phyloP scores from a whole-genome alignment of 2,888 invertebrate genomes.

The Hydroisotoma schaefferi region DNA sequence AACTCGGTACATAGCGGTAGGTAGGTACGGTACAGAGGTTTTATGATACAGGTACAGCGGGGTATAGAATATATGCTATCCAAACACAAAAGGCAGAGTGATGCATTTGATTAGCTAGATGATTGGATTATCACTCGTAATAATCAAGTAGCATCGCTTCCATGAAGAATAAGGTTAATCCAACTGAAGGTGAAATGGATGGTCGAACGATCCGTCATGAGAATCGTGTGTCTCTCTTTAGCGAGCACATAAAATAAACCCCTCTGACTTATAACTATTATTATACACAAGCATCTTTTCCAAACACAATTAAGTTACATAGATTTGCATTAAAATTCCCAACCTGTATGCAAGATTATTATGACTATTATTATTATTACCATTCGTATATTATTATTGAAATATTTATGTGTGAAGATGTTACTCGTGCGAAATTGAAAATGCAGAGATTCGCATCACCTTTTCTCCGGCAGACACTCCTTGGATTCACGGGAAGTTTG shows the following conservation, averaged over 20 bases:
- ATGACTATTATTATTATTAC: too few relatives aligned
- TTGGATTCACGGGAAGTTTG: conserved; percentile 11
- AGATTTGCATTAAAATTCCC: too few relatives aligned
- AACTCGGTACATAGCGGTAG: too few relatives aligned
- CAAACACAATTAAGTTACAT: too few relatives aligned
- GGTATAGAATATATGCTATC: too few relatives aligned
- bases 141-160: conserved; percentile 27
- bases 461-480: neutral
- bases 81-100: conserved; percentile 3
- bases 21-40: too few relatives aligned
- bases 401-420: neutral
- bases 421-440: conserved; percentile 15
- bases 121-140: conserved; percentile 29
- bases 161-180: conserved; percentile 11
- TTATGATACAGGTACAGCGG: too few relatives aligned
- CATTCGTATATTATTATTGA: too few relatives aligned
- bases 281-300: too few relatives aligned
- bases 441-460: conserved; percentile 9
- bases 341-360: too few relatives aligned
- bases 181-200: conserved; percentile 2
- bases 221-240: conserved; percentile 7
- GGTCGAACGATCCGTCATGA: conserved; percentile 13
- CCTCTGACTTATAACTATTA: too few relatives aligned
- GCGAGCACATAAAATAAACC: too few relatives aligned
- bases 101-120: conserved; percentile 29